Evolutionary conservation across 2,113 vertebrate species (phyloP).

Genomic region (Heliornis fulica): DNA sequence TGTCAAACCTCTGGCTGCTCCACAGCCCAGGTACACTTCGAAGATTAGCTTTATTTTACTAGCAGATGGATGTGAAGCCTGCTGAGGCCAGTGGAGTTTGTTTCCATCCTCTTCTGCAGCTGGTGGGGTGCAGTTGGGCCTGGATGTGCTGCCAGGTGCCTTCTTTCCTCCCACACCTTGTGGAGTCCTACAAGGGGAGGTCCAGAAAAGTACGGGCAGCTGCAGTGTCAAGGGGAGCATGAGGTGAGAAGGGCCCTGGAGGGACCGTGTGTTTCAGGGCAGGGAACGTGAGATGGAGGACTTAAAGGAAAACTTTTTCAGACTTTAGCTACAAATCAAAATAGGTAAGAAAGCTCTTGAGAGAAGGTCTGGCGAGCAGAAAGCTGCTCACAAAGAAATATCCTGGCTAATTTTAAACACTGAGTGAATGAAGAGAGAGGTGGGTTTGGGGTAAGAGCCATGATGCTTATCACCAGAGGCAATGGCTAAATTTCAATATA

Average conservation of each 20-base stretch:
- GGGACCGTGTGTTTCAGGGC: fast-evolving
- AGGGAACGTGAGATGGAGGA: background rate
- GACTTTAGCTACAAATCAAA: background rate
- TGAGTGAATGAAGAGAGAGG: background rate
- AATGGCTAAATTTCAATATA: background rate
- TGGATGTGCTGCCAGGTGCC: background rate
- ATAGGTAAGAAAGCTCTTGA: background rate
- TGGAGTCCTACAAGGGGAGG: background rate
- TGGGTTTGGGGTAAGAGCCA: background rate
- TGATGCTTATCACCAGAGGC: background rate
- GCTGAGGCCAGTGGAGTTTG: background rate
- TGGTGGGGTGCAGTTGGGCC: background rate
- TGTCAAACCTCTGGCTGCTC: background rate
- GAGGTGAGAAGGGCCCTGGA: background rate
- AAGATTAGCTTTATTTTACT: background rate
- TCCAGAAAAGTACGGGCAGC: background rate
- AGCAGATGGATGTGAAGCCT: background rate
- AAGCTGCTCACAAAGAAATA: background rate
- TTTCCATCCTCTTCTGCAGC: background rate
- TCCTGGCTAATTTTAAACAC: background rate
- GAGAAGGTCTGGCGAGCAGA: background rate
- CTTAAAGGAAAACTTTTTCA: background rate
- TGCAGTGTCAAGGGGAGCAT: fast-evolving
- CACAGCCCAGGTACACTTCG: background rate
- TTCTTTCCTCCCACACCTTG: background rate